Evolutionary conservation across 1,140 invertebrate species (phyloP), one percentile per base, ranked within the genome.

Genomic region (Bemisia tabaci): DNA sequence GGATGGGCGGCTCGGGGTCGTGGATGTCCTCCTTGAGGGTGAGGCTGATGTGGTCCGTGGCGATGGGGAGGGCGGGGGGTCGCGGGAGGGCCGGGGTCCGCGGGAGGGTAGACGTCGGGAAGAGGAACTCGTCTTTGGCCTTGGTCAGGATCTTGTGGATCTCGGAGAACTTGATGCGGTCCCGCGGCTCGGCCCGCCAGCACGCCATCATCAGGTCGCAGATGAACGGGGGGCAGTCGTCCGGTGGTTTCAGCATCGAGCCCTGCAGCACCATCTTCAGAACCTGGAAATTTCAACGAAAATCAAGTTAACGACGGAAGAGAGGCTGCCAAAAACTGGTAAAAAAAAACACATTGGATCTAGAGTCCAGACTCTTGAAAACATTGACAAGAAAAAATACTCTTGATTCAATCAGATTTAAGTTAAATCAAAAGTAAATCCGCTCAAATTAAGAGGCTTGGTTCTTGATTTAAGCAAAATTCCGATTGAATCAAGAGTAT

Each of bases 221-320:
- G 1, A 94, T 84, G 24, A 86, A 82, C 0, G 83, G 78, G 0
- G 92, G 91, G 73, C 90, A 92, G 68, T 89, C 70, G 67, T 90
- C 86, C 0, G 91, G 90, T 11, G 90, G 85, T 21, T 87, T 87
- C n/a, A 95, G 77, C 71, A 91, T 84, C 65, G 91, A 90, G 0
- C 90, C 90, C 71, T 92, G 86, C 12, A 91, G 79, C 70, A 95
- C 90, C 33, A 94, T 77, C 71, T 90, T 89, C 1, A 94, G 84
- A 0, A 90, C 91, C 86, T 87, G 71, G 17, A 71, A 69, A 64
- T 64, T 2, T 24, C n/a, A 62, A 66, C 62, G 66, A 60, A 26
- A 12, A 59, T 2, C 23, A 60, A 24, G 27, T 26, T 2, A 26
- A 22, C n/a, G n/a, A 17, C 21, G 1, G 2, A 26, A 60, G 25